Evolutionary conservation across 2,888 invertebrate genomes (phyloP).

Genomic region (Cheilosia vernalis): DNA sequence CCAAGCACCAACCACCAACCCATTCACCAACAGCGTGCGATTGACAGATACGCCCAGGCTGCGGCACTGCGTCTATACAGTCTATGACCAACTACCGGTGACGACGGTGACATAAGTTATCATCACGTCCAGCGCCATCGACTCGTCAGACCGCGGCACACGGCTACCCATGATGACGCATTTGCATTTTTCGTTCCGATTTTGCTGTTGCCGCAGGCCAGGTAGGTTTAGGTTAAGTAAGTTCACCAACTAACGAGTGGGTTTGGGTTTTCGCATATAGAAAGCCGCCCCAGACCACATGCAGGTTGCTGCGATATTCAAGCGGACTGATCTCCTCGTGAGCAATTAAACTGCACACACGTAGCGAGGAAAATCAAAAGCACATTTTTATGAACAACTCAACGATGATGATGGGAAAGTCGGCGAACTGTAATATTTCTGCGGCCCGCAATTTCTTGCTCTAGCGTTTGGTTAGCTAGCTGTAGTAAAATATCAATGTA

Average conservation of each 20-base stretch:
- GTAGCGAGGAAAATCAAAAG: slow-evolving; percentile 21
- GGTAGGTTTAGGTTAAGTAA: slow-evolving; percentile 45
- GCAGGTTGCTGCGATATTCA: slow-evolving; percentile 16
- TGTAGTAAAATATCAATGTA: slow-evolving; percentile 6
- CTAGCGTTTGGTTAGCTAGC: background rate
- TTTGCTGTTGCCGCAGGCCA: slow-evolving; percentile 9
- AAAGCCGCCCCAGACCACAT: slow-evolving; percentile 5
- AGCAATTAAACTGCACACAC: slow-evolving; percentile 37
- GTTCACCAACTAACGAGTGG: slow-evolving; percentile 40
- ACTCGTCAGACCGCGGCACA: background rate
- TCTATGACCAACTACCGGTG: background rate
- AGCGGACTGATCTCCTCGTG: slow-evolving; percentile 1
- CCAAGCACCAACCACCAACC: slow-evolving; percentile 8
- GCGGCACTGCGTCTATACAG: background rate
- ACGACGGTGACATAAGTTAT: slow-evolving; percentile 41
- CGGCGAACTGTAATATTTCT: slow-evolving; percentile 10
- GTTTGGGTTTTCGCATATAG: background rate
- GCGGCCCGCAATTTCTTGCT: background rate
- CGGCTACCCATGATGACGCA: slow-evolving; percentile 43
- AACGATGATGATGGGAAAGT: slow-evolving; percentile 18
- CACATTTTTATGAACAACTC: slow-evolving; percentile 3
- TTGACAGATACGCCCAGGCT: slow-evolving; percentile 1
- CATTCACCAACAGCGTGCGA: slow-evolving; percentile 24
- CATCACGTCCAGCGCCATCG: slow-evolving; percentile 15
- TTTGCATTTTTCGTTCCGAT: slow-evolving; percentile 37